Evolutionary conservation across 1,140 invertebrate genomes (phyloP), one percentile per base, ranked within the genome.

Genomic region (Pseudomyrmex gracilis): DNA sequence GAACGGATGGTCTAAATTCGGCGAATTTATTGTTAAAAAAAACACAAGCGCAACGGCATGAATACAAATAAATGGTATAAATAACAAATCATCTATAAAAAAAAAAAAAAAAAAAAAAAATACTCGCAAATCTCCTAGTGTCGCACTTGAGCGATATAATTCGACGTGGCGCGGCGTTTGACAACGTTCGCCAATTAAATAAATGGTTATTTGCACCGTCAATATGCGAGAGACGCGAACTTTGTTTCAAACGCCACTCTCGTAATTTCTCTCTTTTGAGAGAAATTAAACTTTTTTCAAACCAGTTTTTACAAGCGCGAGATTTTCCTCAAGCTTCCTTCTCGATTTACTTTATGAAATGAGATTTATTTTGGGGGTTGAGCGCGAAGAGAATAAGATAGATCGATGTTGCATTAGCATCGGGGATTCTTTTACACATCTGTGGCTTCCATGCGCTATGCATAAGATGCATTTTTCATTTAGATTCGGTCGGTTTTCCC

Each of bases 391-490:
- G 61, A 45, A 55, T n/a, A 20, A 80, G 76, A 70, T 58, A 60
- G 66, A 80, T 80, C 76, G 76, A 80, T 34, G 34, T 80, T 47
- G 76, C 76, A 80, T 80, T 71, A 71, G 66, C 76, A 80, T 71
- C 43, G 66, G 66, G 34, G 58, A 49, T 43, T 55, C 13, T 49
- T 43, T 53, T 34, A 34, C 53, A 57, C 76, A 49, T 80, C 66
- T 71, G 66, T 20, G 76, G 53, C 45, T 71, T 71, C 53, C 76
- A 13, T 17, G 76, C 64, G 64, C 53, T 51, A 53, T 70, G 76
- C 64, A 70, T 60, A 80, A 58, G 53, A 80, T 80, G 76, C 53
- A 80, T 71, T 80, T 80, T 80, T 71, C 76, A 80, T 80, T 80
- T 67, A 77, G 64, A 77, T 68, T 43, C 63, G 49, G 55, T 4